Percentiles rank a stretch among this genome's conserved stretches.
phyloP scores from a whole-genome alignment of 2,113 vertebrate species.

The Naja naja region DNA sequence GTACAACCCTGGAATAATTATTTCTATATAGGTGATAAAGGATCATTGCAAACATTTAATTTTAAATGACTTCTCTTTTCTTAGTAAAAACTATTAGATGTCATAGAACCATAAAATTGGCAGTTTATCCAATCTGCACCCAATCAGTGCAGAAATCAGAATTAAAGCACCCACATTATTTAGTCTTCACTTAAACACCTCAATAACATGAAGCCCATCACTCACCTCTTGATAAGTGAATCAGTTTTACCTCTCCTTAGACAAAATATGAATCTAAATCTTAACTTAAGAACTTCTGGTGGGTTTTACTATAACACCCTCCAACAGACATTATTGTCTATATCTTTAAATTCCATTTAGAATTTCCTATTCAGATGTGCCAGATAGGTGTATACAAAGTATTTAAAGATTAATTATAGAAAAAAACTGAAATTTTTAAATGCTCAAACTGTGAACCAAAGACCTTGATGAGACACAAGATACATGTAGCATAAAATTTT shows the following conservation, averaged over 20 bases:
- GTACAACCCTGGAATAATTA: not conserved
- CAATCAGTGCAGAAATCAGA: not conserved
- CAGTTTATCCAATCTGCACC: not conserved
- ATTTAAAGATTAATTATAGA: not conserved
- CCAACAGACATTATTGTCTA: not conserved
- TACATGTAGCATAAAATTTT: not conserved
- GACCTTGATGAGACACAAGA: not conserved
- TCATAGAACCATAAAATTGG: not conserved
- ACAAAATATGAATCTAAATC: not conserved
- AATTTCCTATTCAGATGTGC: not conserved
- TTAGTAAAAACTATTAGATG: not conserved
- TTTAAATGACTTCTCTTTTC: constrained; percentile 6
- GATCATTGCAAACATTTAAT: constrained; percentile 21
- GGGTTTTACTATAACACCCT: not conserved
- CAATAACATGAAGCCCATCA: not conserved
- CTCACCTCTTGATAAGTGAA: not conserved
- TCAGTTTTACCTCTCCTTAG: not conserved
- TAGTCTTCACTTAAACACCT: not conserved
- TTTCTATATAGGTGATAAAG: constrained; percentile 12
- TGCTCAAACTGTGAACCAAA: not conserved
- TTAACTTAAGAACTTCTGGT: not conserved
- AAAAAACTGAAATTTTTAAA: not conserved
- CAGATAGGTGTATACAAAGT: not conserved
- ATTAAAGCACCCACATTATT: no score
- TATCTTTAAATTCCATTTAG: constrained; percentile 10